Base-by-base conservation (phyloP, 2,888 invertebrate species). In the Catocala nupta region DNA sequence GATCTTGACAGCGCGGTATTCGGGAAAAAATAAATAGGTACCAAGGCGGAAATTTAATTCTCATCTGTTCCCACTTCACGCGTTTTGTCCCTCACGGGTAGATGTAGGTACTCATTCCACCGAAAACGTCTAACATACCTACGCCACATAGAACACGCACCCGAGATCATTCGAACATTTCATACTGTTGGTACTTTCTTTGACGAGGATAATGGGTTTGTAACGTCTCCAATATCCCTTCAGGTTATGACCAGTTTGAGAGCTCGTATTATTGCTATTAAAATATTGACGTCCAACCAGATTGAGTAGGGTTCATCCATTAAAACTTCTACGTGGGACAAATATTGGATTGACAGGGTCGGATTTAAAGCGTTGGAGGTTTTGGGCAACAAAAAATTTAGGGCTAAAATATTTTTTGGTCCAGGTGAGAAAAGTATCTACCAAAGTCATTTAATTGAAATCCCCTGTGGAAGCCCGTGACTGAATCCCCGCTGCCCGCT, bases 241-340 rank as follows among this genome's bases (percentile, higher is more conserved):
- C 61, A 56, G 55, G 84, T 86, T 83, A 86, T 72, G 82, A 80
- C 64, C 65, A 62, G 65, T 70, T 69, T 63, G 71, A 81, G 72
- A 75, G 81, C 70, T 68, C 69, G 67, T 80, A 68, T 64, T 65
- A 55, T 60, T 50, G 55, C 56, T 55, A 69, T 69, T 63, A 71
- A 73, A 58, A 69, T 66, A 50, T 67, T 59, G 61, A 65, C 42
- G 55, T 55, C 51, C 13, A 10, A 11, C 47, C 62, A 63, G 65
- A 68, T 65, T 63, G 45, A 63, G 43, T 72, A 78, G 76, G 70
- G 73, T 57, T 68, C 59, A 64, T 63, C 34, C 55, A 13, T 62
- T 45, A 43, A 48, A 54, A 54, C 34, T 44, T 54, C 11, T 39
- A 13, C n/a, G 36, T 44, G 43, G 44, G 48, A 57, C 43, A 43